A percentile compares a stretch with the other conserved stretches of the same genome.
These are phyloP conservation scores for Campopleginae sp. DNA, from an alignment of 2,888 invertebrate genomes.

Conservation along the genomic window DNA sequence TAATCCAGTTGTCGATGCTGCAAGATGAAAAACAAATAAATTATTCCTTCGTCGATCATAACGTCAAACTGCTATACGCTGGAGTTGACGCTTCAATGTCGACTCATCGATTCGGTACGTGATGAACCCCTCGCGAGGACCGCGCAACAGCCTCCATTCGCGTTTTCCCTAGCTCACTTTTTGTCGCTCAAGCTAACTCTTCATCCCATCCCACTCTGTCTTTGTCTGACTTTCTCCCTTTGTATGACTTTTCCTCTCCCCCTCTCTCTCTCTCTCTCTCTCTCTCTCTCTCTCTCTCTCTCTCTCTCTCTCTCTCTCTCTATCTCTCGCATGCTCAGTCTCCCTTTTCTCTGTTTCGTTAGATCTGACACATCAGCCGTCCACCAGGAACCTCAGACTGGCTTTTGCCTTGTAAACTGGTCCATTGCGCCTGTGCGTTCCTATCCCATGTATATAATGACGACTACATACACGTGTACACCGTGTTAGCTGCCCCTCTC, in stretches of 20 bases:
- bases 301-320: constrained; percentile 3
- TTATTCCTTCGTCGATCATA: neutral
- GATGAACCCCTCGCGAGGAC: constrained; percentile 62
- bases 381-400: constrained; percentile 42
- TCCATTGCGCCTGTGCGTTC: constrained; percentile 64
- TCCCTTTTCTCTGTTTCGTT: constrained; percentile 27
- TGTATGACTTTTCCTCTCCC: too few species aligned
- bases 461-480: constrained; percentile 13
- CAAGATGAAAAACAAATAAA: neutral
- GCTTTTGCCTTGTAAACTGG: constrained; percentile 51
- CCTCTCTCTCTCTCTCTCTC: constrained; percentile 26
- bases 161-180: constrained; percentile 47
- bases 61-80: constrained; percentile 26
- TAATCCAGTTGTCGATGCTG: neutral
- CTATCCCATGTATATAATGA: constrained; percentile 20
- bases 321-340: constrained; percentile 5
- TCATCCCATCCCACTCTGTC: neutral
- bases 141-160: constrained; percentile 56
- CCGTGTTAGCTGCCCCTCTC: constrained; percentile 19
- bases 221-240: too few species aligned
- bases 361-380: constrained; percentile 60
- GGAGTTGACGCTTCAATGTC: constrained; percentile 60
- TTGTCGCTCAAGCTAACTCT: constrained; percentile 43
- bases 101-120: constrained; percentile 64
- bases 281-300: neutral